Percentiles rank a stretch among this genome's conserved stretches.
phyloP scores from a whole-genome alignment of 2,113 vertebrate species.

The Pithys albifrons region DNA sequence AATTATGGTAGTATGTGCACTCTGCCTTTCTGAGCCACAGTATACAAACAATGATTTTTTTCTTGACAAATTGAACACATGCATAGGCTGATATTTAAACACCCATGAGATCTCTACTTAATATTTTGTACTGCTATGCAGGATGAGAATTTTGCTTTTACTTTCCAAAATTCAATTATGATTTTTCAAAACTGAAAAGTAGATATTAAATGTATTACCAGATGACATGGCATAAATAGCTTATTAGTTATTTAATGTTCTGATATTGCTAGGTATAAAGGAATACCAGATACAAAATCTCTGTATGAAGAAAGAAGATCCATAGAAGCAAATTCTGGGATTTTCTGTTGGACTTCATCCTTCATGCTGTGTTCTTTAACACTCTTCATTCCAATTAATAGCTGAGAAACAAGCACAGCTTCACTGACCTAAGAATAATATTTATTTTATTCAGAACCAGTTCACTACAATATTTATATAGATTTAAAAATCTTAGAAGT shows the following conservation, averaged over 20 bases:
- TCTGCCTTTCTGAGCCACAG: not conserved
- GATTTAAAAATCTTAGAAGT: not conserved
- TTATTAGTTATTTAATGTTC: not conserved
- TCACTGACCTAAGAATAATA: conserved; percentile 73
- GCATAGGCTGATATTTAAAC: not conserved
- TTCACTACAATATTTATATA: not conserved
- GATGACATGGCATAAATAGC: not conserved
- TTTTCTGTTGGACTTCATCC: conserved; percentile 18
- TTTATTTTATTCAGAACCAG: not conserved
- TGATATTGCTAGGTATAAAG: not conserved
- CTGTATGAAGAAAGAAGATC: conserved; percentile 78
- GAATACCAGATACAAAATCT: conserved; percentile 78
- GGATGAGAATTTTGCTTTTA: not conserved
- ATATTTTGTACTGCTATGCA: not conserved
- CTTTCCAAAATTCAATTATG: not conserved
- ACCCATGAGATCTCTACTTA: not conserved
- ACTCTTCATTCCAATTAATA: conserved; percentile 69
- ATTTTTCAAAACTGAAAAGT: not conserved
- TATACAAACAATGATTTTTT: not conserved
- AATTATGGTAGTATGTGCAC: not conserved
- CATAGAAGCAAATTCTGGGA: conserved; percentile 78
- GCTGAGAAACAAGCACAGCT: conserved; percentile 64
- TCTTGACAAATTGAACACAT: not conserved
- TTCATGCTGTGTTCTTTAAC: conserved; percentile 50
- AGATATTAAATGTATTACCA: not conserved